Base-by-base conservation (phyloP, 2,888 invertebrate genomes). In the Cephus sareptanus region DNA sequence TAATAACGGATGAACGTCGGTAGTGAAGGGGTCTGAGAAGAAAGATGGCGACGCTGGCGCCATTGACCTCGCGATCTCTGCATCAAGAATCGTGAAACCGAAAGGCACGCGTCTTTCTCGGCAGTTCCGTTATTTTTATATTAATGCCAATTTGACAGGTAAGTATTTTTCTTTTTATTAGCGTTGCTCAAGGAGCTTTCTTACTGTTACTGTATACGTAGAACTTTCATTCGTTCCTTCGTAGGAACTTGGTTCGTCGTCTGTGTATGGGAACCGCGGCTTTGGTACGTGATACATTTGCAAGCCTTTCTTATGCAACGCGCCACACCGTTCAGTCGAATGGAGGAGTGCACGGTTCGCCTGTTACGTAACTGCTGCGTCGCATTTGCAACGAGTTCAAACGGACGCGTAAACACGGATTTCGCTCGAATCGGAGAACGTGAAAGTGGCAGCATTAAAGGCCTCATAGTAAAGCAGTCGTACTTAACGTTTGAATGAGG, bases 261-360 rank as follows among this genome's bases (percentile, higher is more conserved):
- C 31, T 30, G 12, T 33, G 71, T 30, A 12, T 71, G 31, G 71
- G 71, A 71, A 31, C 3, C 71, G 23, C 11, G 31, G 31, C 71
- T 71, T 71, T 15, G 71, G 33, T 13, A 71, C 71, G 71, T 71
- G 71, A 71, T 71, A 71, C 71, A 71, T 31, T 71, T 80, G 81
- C 81, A 81, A 81, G 79, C 81, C 76, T 80, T 81, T 81, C 78
- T 81, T 81, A 81, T 80, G 81, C 81, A 81, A 81, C 79, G 6
- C 35, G 68, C 73, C 77, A 76, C 80, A 74, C 70, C 79, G 77
- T 56, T 56, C 56, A 23, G 56, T 56, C 56, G 23, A 56, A 23
- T 34, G 71, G 79, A 76, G 81, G 81, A 81, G 80, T 79, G 81
- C 80, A 77, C 37, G 78, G 76, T 73, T 79, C 71, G 71, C 31